phyloP scores from a whole-genome alignment of 2,888 invertebrate genomes.

The Erynnis tages region DNA sequence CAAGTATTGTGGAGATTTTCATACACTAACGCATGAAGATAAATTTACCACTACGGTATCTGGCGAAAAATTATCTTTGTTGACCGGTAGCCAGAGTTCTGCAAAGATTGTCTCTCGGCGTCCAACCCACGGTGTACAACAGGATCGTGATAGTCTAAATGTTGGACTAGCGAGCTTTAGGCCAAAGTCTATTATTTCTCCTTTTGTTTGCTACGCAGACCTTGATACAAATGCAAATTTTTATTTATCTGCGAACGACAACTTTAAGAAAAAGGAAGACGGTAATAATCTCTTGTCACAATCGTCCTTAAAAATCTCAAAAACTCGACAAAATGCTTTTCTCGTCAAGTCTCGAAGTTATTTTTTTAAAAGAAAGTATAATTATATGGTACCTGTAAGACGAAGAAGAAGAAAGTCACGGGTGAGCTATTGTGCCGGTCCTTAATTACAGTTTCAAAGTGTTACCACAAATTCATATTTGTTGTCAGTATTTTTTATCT shows the following conservation, averaged over 20 bases:
- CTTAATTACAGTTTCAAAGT: neutral
- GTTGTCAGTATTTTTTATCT: too few relatives aligned
- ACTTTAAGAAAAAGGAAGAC: slow-evolving; percentile 12
- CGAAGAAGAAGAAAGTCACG: slow-evolving; percentile 46
- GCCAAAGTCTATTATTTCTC: slow-evolving; percentile 40
- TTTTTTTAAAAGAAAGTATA: slow-evolving; percentile 51
- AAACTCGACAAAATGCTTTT: slow-evolving; percentile 1
- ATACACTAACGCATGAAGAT: slow-evolving; percentile 57
- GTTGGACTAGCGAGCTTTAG: slow-evolving; percentile 41
- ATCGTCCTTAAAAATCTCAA: neutral
- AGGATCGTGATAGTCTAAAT: slow-evolving; percentile 4
- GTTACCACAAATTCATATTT: too few relatives aligned
- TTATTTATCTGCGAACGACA: slow-evolving; percentile 28
- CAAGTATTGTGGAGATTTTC: slow-evolving; percentile 46
- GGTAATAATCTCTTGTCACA: neutral
- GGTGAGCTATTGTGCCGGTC: slow-evolving; percentile 30
- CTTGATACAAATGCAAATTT: slow-evolving; percentile 31
- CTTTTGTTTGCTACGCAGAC: slow-evolving; percentile 44
- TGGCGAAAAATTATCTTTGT: slow-evolving; percentile 40
- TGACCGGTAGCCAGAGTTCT: slow-evolving; percentile 48
- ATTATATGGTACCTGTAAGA: slow-evolving; percentile 51
- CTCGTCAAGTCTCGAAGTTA: slow-evolving; percentile 45
- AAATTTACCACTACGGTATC: slow-evolving; percentile 51
- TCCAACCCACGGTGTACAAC: slow-evolving; percentile 46
- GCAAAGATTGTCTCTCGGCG: slow-evolving; percentile 48